These are phyloP conservation scores for Malurus melanocephalus DNA, from an alignment of 2,113 vertebrate species.

Conservation along the genomic window DNA sequence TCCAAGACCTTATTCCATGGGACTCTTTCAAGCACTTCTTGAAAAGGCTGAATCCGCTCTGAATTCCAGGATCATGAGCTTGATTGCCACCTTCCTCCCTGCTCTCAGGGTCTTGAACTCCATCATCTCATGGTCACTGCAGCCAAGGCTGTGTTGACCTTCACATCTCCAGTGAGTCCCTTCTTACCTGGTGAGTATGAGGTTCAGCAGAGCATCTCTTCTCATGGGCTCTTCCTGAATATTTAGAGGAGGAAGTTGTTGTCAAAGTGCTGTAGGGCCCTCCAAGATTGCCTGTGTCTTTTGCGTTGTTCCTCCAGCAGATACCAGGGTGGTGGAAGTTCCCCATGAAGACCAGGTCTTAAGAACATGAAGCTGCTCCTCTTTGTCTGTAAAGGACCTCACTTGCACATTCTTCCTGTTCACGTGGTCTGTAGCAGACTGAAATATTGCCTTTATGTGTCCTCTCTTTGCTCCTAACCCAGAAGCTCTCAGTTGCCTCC, in stretches of 20 bases:
- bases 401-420: not conserved
- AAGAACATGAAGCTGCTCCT: not conserved
- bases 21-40: not conserved
- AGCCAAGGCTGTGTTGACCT: not conserved
- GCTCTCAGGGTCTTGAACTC: not conserved
- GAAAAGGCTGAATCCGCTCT: not conserved
- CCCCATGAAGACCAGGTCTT: not conserved
- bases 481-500: not conserved
- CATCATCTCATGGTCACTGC: not conserved
- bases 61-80: not conserved
- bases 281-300: not conserved
- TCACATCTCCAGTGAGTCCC: not conserved
- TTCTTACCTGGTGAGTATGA: not conserved
- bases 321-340: not conserved
- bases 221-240: fast-evolving
- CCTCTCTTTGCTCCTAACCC: not conserved
- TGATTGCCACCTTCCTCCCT: not conserved
- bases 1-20: not conserved
- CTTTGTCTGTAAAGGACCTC: not conserved
- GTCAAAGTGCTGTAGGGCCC: not conserved
- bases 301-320: not conserved
- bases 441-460: not conserved
- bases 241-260: not conserved
- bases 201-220: not conserved
- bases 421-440: not conserved